Base-by-base conservation (phyloP, 2,113 vertebrate species). In the Bos indicus region DNA sequence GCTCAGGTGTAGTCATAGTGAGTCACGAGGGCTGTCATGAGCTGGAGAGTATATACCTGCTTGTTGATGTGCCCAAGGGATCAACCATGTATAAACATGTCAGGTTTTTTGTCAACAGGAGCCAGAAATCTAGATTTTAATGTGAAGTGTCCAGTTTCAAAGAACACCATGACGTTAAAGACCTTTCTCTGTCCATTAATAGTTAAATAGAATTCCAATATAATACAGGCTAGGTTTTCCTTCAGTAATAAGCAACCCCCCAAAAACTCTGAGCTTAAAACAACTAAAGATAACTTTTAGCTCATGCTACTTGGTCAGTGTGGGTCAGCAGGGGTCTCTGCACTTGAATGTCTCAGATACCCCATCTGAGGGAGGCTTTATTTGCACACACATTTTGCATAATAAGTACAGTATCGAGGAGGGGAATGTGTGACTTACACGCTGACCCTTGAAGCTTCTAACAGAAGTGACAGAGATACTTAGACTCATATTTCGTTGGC, bases 221-320 rank as follows among this genome's bases (percentile, higher is more conserved):
- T 71, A 25, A 57, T 17, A 28, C 15, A 12, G 10, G n/a, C 30
- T 57, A 56, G 13, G 13, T 78, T 92, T 90, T 78, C 19, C 48
- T 43, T 23, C 16, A 56, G 33, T 71, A 59, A 77, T 9, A 36
- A 40, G 43, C 81, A 71, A 28, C 40, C 2, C 0, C 11, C 51
- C 33, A 2, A 43, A 19, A 46, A 14, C 17, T 28, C 62, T 28
- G 52, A 57, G 62, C n/a, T 81, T 60, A 23, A 84, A 89, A 88
- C 71, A 64, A 64, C 4, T 19, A 46, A 71, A 71, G 48, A 2
- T n/a, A 40, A 23, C 14, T 30, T 83, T 43, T 92, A 3, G 30
- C 2, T 43, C 33, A 60, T 51, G 48, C 25, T 19, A 0, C 19
- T 30, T 82, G 11, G 21, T 71, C 48, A 46, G 0, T 4, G 0